phyloP scores from a whole-genome alignment of 2,888 invertebrate genomes.

The Magallana nippona region DNA sequence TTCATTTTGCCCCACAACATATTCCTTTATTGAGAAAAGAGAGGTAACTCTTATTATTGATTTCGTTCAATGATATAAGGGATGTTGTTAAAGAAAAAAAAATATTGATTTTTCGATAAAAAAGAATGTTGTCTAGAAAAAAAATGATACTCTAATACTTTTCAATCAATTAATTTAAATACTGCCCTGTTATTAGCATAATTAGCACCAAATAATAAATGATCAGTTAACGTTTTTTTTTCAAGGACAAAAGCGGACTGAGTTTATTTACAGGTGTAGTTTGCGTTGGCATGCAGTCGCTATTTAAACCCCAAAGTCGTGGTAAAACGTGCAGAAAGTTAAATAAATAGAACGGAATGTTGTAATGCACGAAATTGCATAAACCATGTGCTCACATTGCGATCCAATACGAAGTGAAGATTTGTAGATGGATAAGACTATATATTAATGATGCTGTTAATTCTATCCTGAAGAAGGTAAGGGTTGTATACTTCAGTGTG shows the following conservation, averaged over 20 bases:
- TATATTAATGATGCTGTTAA: no score
- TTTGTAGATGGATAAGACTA: not conserved
- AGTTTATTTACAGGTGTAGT: not conserved
- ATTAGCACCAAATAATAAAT: not conserved
- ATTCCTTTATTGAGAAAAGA: not conserved
- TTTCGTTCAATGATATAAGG: not conserved
- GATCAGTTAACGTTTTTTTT: not conserved
- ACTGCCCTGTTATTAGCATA: no score
- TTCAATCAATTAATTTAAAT: no score
- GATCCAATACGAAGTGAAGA: not conserved
- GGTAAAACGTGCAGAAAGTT: not conserved
- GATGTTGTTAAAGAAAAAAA: not conserved
- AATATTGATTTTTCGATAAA: not conserved
- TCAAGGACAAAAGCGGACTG: not conserved
- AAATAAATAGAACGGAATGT: conserved; percentile 5
- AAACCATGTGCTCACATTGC: not conserved
- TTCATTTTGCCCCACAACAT: no score
- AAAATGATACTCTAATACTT: no score
- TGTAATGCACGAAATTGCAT: not conserved
- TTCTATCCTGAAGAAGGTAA: no score
- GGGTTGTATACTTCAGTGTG: no score
- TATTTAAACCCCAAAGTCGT: conserved; percentile 22
- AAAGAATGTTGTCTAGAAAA: no score
- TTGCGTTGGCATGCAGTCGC: conserved; percentile 4
- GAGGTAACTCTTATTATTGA: not conserved